These are phyloP conservation scores for Torymus aiolomorphi DNA, from an alignment of 2,888 invertebrate species.

Conservation along the genomic window DNA sequence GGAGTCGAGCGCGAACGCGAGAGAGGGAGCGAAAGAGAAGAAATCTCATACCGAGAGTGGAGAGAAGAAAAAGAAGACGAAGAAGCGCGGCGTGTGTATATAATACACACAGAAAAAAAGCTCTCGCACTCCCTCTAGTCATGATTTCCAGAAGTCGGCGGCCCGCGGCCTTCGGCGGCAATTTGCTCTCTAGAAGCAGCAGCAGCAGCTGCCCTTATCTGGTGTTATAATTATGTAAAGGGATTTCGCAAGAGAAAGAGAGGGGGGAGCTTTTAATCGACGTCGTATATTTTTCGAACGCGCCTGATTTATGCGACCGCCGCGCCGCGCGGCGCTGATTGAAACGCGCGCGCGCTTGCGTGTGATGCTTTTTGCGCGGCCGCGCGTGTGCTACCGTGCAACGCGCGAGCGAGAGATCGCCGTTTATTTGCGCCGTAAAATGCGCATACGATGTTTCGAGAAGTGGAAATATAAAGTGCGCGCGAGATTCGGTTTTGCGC, in stretches of 20 bases:
- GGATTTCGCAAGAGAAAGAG: neutral
- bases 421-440: too few species aligned
- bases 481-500: neutral
- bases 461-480: too few species aligned
- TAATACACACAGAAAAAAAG: constrained; percentile 11
- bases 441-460: too few species aligned
- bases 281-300: neutral
- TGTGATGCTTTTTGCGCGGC: too few species aligned
- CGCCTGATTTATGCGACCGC: constrained; percentile 23
- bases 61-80: constrained; percentile 6
- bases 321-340: constrained; percentile 23
- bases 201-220: constrained; percentile 31
- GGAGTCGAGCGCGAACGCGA: constrained; percentile 54
- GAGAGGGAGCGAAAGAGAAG: constrained; percentile 3
- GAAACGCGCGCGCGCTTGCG: constrained; percentile 8
- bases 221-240: constrained; percentile 41
- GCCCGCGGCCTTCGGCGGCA: constrained; percentile 15
- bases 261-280: neutral
- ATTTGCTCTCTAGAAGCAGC: constrained; percentile 16
- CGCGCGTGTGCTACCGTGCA: too few species aligned
- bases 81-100: neutral
- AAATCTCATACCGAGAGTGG: neutral
- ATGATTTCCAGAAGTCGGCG: constrained; percentile 32
- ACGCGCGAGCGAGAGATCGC: neutral
- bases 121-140: constrained; percentile 40